Evolutionary conservation across 2,888 invertebrate genomes (phyloP), one percentile per base, ranked within the genome.

Genomic region (Chydorus sphaericus): DNA sequence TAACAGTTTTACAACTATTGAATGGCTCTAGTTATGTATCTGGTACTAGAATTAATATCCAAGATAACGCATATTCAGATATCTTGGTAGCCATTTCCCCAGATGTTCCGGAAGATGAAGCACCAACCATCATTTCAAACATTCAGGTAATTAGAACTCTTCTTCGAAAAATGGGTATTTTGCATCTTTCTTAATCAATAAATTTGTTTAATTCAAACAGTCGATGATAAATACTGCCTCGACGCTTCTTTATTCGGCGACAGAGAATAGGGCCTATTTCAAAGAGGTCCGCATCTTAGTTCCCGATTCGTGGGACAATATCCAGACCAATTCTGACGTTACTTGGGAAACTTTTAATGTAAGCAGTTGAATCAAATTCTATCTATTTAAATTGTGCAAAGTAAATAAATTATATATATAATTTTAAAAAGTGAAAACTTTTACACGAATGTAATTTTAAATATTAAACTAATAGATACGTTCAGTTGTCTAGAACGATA

Each of bases 71-170:
- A 10, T 55, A 55, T 36, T 55, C 55, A 5, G 48, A 55, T 20
- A 49, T 55, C 14, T 31, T 55, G 6, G 49, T 55, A 31, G 55
- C 55, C 16, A 55, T 55, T 23, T 55, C 55, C 20, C 49, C 55
- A 8, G 49, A 55, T 16, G 49, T 48, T 11, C 55, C 62, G 77
- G 77, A 1, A 89, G 89, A 66, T 81, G 81, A 1, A 26, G 30
- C 52, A 3, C 16, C 16, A 31, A 33, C 23, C 52, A 52, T 52
- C 8, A 14, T 52, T n/a, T 5, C 31, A 14, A 52, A 36, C 23
- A 52, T 52, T 36, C 31, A 52, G 36, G 52, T 52, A 33, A 20
- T 5, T 10, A n/a, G 10, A 33, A 11, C n/a, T 33, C n/a, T n/a
- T n/a, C n/a, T 20, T 26, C 14, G 10, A 4, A 28, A 23, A 3